Evolutionary conservation across 2,888 invertebrate species (phyloP).

Genomic region (Dryocosmus kuriphilus): DNA sequence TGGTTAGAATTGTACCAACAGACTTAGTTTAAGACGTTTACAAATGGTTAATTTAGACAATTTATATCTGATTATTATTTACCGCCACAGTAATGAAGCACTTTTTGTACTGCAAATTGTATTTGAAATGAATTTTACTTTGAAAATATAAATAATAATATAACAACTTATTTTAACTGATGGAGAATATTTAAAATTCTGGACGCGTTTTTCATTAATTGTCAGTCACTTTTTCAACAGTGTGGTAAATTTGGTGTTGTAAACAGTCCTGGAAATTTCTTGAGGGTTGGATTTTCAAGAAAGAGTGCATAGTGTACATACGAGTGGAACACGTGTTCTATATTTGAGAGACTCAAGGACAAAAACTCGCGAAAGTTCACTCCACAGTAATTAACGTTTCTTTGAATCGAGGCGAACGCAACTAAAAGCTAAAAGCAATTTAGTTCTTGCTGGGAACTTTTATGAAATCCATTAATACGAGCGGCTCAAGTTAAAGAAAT

Average conservation of each 20-base stretch:
- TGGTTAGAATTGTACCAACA: too few relatives aligned
- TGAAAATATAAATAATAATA: neutral
- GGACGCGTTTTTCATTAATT: slow-evolving; percentile 10
- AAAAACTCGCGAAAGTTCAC: slow-evolving; percentile 41
- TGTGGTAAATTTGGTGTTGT: too few relatives aligned
- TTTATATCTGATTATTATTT: too few relatives aligned
- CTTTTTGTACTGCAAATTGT: neutral
- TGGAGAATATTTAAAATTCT: neutral
- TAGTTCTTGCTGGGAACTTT: slow-evolving; percentile 39
- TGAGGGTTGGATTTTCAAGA: neutral
- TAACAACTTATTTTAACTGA: neutral
- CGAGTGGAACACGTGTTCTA: slow-evolving; percentile 33
- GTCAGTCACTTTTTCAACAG: slow-evolving; percentile 14
- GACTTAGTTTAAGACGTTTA: too few relatives aligned
- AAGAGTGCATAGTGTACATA: slow-evolving; percentile 10
- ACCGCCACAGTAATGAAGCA: too few relatives aligned
- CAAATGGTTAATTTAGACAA: too few relatives aligned
- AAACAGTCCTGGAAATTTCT: slow-evolving; percentile 17
- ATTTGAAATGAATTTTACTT: neutral
- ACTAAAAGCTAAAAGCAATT: slow-evolving; percentile 41
- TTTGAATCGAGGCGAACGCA: slow-evolving; percentile 39
- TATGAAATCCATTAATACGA: slow-evolving; percentile 31
- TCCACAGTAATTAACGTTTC: slow-evolving; percentile 40
- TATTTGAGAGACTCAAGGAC: slow-evolving; percentile 38
- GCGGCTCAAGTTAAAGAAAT: slow-evolving; percentile 3